Conservation (phyloP, 2,113 vertebrate species). For the Microcebus griseorufus region DNA sequence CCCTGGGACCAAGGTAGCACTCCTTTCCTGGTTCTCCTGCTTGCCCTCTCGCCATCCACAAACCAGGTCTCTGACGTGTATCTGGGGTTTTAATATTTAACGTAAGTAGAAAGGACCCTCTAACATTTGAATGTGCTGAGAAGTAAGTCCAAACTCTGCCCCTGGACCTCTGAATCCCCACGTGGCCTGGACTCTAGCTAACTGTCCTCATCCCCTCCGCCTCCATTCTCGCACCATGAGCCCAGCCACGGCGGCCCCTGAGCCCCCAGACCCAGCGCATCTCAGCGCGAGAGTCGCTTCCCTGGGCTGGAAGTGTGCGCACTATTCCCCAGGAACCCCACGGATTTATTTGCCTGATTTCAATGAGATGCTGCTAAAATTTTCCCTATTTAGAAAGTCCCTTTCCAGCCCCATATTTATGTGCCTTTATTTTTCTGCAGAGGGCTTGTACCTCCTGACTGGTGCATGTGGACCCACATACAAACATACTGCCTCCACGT, state of each 20-base stretch:
- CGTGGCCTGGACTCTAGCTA: background rate
- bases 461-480: no score
- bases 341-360: no score
- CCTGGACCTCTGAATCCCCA: background rate
- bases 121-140: background rate
- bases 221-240: background rate
- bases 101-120: background rate
- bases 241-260: background rate
- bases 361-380: background rate
- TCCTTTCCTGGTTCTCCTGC: background rate
- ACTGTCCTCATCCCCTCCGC: background rate
- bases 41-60: background rate
- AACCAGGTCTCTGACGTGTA: background rate
- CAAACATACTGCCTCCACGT: no score
- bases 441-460: no score
- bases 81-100: background rate
- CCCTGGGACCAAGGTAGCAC: background rate
- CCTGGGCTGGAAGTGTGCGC: fast-evolving
- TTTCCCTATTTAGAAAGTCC: background rate
- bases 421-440: no score
- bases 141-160: background rate
- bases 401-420: background rate
- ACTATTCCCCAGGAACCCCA: background rate
- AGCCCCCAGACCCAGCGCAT: background rate
- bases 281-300: background rate